A percentile compares a stretch with the other conserved stretches of the same genome.
phyloP scores from a whole-genome alignment of 2,113 vertebrate genomes.

The Channa maculata region DNA sequence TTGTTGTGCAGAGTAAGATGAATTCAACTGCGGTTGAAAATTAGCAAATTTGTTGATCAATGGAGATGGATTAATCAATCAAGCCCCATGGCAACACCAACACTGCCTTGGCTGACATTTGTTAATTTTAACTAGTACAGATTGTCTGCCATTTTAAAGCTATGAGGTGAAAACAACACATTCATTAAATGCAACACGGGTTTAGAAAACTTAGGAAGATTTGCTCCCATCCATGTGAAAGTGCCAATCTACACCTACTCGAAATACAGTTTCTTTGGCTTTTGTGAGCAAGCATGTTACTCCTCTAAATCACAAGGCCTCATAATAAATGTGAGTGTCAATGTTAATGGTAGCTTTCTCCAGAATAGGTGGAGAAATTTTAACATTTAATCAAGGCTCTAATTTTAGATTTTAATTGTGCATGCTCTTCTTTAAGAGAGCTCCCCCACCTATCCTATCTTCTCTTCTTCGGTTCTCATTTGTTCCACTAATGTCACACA shows the following conservation, averaged over 20 bases:
- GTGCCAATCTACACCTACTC: background rate
- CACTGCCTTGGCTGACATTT: background rate
- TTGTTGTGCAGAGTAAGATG: no score
- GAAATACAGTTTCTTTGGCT: background rate
- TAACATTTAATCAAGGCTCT: constrained; percentile 85
- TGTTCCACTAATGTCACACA: constrained; percentile 76
- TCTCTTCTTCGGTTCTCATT: constrained; percentile 81
- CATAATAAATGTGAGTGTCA: constrained; percentile 68
- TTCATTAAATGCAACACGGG: no score
- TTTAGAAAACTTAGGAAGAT: background rate
- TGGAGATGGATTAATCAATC: no score
- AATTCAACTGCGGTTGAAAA: no score
- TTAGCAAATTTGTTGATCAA: no score
- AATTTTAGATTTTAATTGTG: constrained; percentile 84
- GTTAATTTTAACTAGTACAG: background rate
- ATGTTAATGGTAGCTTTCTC: constrained; percentile 70
- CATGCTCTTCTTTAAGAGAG: constrained; percentile 71
- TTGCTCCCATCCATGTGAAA: background rate
- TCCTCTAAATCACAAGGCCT: constrained; percentile 24
- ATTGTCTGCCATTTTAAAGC: no score
- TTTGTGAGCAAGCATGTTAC: background rate
- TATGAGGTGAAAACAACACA: no score
- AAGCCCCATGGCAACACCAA: background rate
- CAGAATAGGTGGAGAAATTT: constrained; percentile 81
- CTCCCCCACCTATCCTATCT: constrained; percentile 53